Base-by-base conservation (phyloP, 1,140 invertebrate species). In the Drosophila sturtevanti region DNA sequence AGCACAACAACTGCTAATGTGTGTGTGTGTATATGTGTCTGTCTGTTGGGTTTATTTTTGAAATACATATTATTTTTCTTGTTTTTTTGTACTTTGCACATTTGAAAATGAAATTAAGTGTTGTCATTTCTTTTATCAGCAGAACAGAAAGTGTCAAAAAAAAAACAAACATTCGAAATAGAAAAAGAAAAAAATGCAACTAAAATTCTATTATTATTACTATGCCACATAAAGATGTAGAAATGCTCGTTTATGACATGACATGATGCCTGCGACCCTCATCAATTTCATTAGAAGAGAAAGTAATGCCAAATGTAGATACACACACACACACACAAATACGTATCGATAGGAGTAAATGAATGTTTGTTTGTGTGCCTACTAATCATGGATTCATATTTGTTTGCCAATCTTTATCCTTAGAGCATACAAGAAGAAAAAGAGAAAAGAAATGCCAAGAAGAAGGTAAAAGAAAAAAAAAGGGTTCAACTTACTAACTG, bases 31-130 rank as follows among this genome's bases (percentile, higher is more conserved):
- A 6, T 31, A 7, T 24, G 2, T 84, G 63, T 74, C 21, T 51
- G 22, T 51, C 14, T 55, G 48, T 55, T 51, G 51, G 48, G 41
- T 82, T 79, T 82, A 82, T 82, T 84, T 84, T 85, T 74, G 73
- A 77, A 63, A 61, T 41, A 35, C 61, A 70, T 48, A 16, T 21
- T 48, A 11, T 48, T 44, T 44, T 44, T 44, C 16, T 44, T 38
- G 34, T 10, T 7, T 4, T 12, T 12, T 12, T 37, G 35, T 63
- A 63, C 31, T 65, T 61, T 62, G 65, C 59, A 68, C 41, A 70
- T 73, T 41, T 48, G 51, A 71, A 58, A 71, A 38, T 38, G 63
- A 75, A 52, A 77, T 76, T 52, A 76, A 70, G 66, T 55, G 34
- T 41, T 38, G 60, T 10, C 64, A 68, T 59, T 73, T 54, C 18